These are phyloP conservation scores for Coptotermes formosanus DNA, from an alignment of 1,140 invertebrate genomes.

Conservation along the genomic window DNA sequence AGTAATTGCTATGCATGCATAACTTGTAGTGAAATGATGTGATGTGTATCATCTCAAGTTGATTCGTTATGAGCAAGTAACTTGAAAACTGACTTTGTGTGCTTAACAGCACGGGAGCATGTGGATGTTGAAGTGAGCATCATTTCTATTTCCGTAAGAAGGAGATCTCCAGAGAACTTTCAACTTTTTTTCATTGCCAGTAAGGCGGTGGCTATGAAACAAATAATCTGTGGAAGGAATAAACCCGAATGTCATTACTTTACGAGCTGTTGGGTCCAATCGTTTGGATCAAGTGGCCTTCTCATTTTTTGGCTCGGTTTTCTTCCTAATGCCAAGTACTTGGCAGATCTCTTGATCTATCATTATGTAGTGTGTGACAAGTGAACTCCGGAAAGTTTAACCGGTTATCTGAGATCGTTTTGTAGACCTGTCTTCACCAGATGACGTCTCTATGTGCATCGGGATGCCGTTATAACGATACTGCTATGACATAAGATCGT, in stretches of 20 bases:
- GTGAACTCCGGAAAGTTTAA: not conserved
- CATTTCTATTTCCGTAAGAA: too few relatives aligned
- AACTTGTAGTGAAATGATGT: too few relatives aligned
- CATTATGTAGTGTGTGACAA: not conserved
- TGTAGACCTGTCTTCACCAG: not conserved
- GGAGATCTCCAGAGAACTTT: not conserved
- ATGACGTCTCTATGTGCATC: not conserved
- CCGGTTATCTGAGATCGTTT: not conserved
- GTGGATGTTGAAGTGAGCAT: too few relatives aligned
- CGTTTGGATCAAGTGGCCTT: not conserved
- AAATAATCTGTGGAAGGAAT: not conserved
- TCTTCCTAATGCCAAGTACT: not conserved
- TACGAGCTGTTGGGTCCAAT: not conserved
- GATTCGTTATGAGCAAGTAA: too few relatives aligned
- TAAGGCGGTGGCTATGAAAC: not conserved
- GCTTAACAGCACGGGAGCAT: too few relatives aligned
- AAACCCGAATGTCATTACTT: not conserved
- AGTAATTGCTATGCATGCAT: too few relatives aligned
- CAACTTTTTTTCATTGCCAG: not conserved
- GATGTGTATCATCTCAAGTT: too few relatives aligned
- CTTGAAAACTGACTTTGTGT: too few relatives aligned
- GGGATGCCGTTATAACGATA: not conserved
- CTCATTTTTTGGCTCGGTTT: not conserved
- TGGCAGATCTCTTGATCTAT: not conserved
- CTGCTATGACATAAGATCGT: not conserved